Conservation (phyloP, 2,113 vertebrate species). For the Anarrhichthys ocellatus region DNA sequence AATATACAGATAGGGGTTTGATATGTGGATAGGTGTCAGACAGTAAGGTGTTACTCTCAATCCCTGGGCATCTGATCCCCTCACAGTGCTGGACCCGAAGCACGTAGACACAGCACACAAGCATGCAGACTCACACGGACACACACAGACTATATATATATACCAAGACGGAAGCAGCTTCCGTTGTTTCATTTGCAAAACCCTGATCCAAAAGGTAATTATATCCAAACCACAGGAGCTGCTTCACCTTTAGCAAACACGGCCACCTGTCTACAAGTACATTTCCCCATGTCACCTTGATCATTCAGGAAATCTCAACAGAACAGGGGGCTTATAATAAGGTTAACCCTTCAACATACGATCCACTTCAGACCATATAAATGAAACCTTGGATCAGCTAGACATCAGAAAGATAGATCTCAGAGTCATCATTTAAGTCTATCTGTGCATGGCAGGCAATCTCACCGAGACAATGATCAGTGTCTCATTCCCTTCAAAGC, state of each 20-base stretch:
- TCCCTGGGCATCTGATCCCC: conserved; percentile 15
- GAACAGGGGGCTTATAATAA: neutral
- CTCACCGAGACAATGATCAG: conserved; percentile 15
- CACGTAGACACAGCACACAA: conserved; percentile 16
- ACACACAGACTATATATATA: neutral
- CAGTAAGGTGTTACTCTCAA: conserved; percentile 40
- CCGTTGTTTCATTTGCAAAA: conserved; percentile 12
- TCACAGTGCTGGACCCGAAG: conserved; percentile 13
- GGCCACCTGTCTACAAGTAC: neutral
- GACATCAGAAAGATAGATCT: conserved; percentile 24
- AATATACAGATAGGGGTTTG: neutral
- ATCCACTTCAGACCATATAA: conserved; percentile 24
- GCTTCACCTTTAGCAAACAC: neutral
- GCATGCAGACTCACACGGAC: neutral
- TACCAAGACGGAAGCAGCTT: neutral
- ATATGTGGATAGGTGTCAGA: conserved; percentile 40
- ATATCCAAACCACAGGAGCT: neutral
- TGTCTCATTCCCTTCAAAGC: conserved; percentile 1
- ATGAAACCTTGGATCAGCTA: conserved; percentile 3
- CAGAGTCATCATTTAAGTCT: conserved; percentile 10
- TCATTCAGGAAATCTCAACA: conserved; percentile 1
- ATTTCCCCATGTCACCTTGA: neutral
- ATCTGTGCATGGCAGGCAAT: conserved; percentile 10
- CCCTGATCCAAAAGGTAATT: conserved; percentile 8
- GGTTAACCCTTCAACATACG: conserved; percentile 3